Conservation (phyloP, 2,797 vertebrate species). For the Denticeps clupeoides region DNA sequence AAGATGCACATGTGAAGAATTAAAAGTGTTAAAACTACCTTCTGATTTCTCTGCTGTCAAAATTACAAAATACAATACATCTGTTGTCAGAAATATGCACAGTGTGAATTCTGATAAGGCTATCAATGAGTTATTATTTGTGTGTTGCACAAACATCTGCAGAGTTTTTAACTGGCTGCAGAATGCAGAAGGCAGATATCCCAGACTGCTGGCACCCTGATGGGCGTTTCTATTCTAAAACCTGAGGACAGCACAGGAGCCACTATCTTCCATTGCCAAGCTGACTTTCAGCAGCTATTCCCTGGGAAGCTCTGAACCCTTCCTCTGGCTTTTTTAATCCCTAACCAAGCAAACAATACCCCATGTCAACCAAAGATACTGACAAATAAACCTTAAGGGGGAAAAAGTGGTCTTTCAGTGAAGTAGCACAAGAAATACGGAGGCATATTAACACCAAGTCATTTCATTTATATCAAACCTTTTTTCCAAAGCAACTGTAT, state of each 20-base stretch:
- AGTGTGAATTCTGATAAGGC: too few relatives aligned
- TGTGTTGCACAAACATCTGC: too few relatives aligned
- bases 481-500: too few relatives aligned
- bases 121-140: too few relatives aligned
- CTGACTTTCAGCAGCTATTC: slow-evolving; percentile 3
- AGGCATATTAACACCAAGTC: neutral
- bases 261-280: neutral
- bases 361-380: neutral
- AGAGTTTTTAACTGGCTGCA: too few relatives aligned
- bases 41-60: too few relatives aligned
- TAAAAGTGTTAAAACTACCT: too few relatives aligned
- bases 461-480: too few relatives aligned
- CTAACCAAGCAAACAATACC: neutral
- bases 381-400: neutral
- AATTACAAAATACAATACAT: too few relatives aligned
- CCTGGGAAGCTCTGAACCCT: slow-evolving; percentile 7
- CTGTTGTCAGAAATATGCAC: too few relatives aligned
- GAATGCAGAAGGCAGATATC: neutral
- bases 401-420: slow-evolving; percentile 2
- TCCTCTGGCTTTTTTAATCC: slow-evolving; percentile 11
- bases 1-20: too few relatives aligned
- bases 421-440: neutral
- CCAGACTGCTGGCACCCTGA: neutral
- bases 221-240: neutral
- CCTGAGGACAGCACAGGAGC: neutral